phyloP scores from a whole-genome alignment of 2,113 vertebrate species.

The Emydocephalus ijimae region DNA sequence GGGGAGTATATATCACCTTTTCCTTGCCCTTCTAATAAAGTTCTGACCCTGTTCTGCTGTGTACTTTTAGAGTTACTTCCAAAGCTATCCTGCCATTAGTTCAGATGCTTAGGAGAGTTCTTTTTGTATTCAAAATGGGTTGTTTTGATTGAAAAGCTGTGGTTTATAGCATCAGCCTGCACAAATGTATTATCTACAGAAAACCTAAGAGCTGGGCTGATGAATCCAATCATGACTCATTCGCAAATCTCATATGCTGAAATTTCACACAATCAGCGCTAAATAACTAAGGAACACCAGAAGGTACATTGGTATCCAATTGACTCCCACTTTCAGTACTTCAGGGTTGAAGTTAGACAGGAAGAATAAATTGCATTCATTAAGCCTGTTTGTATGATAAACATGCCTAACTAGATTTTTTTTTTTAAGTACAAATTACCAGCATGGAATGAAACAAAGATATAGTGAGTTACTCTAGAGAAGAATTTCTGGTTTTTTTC shows the following conservation, averaged over 20 bases:
- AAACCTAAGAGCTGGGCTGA: neutral
- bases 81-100: neutral
- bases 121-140: slow-evolving; percentile 13
- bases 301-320: neutral
- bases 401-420: neutral
- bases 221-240: slow-evolving; percentile 15
- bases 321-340: neutral
- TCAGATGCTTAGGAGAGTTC: neutral
- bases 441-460: neutral
- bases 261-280: slow-evolving; percentile 13
- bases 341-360: neutral
- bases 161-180: neutral
- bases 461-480: neutral
- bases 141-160: neutral
- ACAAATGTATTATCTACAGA: slow-evolving; percentile 8
- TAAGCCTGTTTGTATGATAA: neutral
- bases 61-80: neutral
- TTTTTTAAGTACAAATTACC: neutral
- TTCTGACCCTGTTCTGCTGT: neutral
- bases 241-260: slow-evolving; percentile 6
- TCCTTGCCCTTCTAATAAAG: neutral
- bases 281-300: slow-evolving; percentile 5
- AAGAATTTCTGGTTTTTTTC: neutral
- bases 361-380: neutral
- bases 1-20: neutral